phyloP scores from a whole-genome alignment of 2,888 invertebrate genomes.

The Epiblema foenella region DNA sequence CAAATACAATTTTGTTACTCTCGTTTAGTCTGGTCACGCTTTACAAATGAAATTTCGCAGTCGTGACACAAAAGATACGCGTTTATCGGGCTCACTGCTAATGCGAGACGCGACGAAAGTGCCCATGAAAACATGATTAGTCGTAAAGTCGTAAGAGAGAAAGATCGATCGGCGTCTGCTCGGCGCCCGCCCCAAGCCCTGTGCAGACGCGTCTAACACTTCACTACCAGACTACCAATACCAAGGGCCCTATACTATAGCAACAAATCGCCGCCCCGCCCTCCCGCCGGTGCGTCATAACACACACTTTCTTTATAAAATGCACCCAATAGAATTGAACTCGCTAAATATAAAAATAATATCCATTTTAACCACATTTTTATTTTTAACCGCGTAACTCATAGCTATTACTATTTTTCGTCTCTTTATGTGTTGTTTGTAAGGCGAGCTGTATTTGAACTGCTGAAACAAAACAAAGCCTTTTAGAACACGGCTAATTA shows the following conservation, averaged over 20 bases:
- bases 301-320: slow-evolving; percentile 21
- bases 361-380: too few relatives aligned
- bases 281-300: slow-evolving; percentile 34
- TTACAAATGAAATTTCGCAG: slow-evolving; percentile 32
- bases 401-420: neutral
- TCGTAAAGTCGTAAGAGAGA: slow-evolving; percentile 68
- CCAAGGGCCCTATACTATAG: slow-evolving; percentile 28
- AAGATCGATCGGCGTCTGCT: slow-evolving; percentile 75
- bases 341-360: neutral
- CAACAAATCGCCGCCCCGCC: slow-evolving; percentile 30
- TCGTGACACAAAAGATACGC: slow-evolving; percentile 18
- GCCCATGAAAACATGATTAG: slow-evolving; percentile 71
- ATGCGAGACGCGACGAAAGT: slow-evolving; percentile 48
- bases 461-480: slow-evolving; percentile 32
- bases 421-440: slow-evolving; percentile 8
- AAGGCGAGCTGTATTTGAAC: slow-evolving; percentile 22
- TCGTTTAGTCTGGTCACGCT: slow-evolving; percentile 28
- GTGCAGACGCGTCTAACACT: slow-evolving; percentile 49
- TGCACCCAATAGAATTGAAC: slow-evolving; percentile 12
- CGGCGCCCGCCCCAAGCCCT: slow-evolving; percentile 65
- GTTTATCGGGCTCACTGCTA: slow-evolving; percentile 30
- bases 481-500: slow-evolving; percentile 49
- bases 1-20: slow-evolving; percentile 19
- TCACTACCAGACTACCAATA: slow-evolving; percentile 23
- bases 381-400: too few relatives aligned